Base-by-base conservation (phyloP, 1,140 invertebrate species). In the Augochlora pura region DNA sequence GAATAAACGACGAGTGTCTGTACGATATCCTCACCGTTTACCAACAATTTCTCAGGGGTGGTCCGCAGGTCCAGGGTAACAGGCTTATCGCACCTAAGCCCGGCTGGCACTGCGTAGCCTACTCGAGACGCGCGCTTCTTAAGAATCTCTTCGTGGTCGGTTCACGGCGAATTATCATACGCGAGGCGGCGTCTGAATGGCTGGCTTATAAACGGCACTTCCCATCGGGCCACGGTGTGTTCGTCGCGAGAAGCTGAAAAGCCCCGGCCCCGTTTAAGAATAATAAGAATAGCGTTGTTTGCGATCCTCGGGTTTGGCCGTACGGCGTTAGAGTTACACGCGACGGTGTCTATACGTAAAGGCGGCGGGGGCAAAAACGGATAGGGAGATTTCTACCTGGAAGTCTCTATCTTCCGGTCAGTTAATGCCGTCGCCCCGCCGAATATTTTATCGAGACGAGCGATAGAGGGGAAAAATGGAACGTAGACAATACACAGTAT, bases 81-180 rank as follows among this genome's bases (percentile, higher is more conserved):
- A 70, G 71, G 84, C 84, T 86, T 85, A 86, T 86, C 85, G 81
- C 52, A 62, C 69, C 80, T 86, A 77, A 86, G 84, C 76, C 71
- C 49, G 54, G 66, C 74, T 74, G 75, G 70, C 23, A 54, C 62
- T 42, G 75, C n/a, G 69, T 83, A 80, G 80, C 71, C 81, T 23
- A 79, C 71, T 65, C 82, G 16, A 77, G 82, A 62, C 73, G 73
- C 73, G 73, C 27, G 65, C 49, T 60, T 57, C 75, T 85, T 64
- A 77, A 85, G 73, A 32, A 83, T 83, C 76, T 83, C 69, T 46
- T 85, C 69, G 46, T 57, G 71, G 83, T 59, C 49, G 84, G 76
- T 83, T 77, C 81, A 49, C 73, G 57, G 84, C 84, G 77, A 86
- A 86, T 86, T 86, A 86, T 86, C 84, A 86, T 86, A 86, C 66